A percentile compares a stretch with the other conserved stretches of the same genome.
These are phyloP conservation scores for Pseudococcus viburni DNA, from an alignment of 2,888 invertebrate genomes.

Conservation along the genomic window DNA sequence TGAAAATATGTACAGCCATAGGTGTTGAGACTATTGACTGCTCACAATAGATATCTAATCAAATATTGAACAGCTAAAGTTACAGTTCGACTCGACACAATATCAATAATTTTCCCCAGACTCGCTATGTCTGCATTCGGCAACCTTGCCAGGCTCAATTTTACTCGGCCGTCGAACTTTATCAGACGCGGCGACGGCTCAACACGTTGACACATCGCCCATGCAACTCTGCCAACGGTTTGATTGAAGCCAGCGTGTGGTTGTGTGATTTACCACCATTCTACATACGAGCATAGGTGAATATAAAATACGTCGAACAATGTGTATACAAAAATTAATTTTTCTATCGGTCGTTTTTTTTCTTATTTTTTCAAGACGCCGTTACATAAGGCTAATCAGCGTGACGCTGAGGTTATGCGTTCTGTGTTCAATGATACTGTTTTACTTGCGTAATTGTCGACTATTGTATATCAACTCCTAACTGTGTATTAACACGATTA, in stretches of 20 bases:
- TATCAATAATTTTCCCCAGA: constrained; percentile 16
- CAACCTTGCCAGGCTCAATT: constrained; percentile 35
- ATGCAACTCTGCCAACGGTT: background rate
- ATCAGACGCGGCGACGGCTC: too few relatives aligned
- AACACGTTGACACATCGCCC: background rate
- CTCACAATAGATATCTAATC: background rate
- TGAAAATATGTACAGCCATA: too few relatives aligned
- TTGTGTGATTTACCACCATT: constrained; percentile 4
- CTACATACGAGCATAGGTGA: background rate
- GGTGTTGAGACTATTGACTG: too few relatives aligned
- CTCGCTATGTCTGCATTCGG: background rate
- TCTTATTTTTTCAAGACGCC: background rate
- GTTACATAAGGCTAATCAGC: constrained; percentile 61
- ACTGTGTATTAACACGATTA: constrained; percentile 63
- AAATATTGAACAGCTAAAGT: background rate
- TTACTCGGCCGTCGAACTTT: constrained; percentile 27
- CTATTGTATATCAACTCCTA: constrained; percentile 45
- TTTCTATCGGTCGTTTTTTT: constrained; percentile 25
- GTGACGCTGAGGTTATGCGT: constrained; percentile 60
- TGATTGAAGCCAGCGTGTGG: constrained; percentile 31
- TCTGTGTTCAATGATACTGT: constrained; percentile 40
- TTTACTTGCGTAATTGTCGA: constrained; percentile 47
- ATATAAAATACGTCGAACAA: background rate
- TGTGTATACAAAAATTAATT: constrained; percentile 24
- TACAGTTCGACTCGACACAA: background rate